A percentile compares a stretch with the other conserved stretches of the same genome.
Evolutionary conservation across 2,888 invertebrate genomes (phyloP).

Genomic region (Quadriops clusia): DNA sequence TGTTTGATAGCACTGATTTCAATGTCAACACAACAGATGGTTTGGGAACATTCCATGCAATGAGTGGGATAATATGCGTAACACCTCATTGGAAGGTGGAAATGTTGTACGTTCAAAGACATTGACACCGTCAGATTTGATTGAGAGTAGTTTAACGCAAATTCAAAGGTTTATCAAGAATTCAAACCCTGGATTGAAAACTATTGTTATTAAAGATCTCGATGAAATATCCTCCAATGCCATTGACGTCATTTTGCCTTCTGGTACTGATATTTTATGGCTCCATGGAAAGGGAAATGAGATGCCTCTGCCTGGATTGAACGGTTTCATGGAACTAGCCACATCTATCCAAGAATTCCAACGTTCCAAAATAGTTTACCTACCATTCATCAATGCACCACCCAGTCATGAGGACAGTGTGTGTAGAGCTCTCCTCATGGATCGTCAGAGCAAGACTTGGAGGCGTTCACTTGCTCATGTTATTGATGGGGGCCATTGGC

Average conservation of each 20-base stretch:
- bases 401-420: slow-evolving; percentile 7
- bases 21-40: slow-evolving; percentile 4
- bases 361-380: slow-evolving; percentile 20
- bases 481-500: too few relatives aligned
- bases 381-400: slow-evolving; percentile 25
- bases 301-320: slow-evolving; percentile 17
- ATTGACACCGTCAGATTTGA: too few relatives aligned
- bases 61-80: slow-evolving; percentile 4
- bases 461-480: background rate
- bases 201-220: too few relatives aligned
- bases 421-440: slow-evolving; percentile 1
- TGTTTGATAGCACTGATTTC: slow-evolving; percentile 6
- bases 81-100: slow-evolving; percentile 4
- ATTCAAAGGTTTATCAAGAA: too few relatives aligned
- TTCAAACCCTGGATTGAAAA: too few relatives aligned
- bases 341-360: slow-evolving; percentile 17
- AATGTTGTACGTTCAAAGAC: too few relatives aligned
- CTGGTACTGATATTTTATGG: slow-evolving; percentile 7
- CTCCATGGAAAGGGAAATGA: slow-evolving; percentile 7
- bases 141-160: too few relatives aligned
- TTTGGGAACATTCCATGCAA: slow-evolving; percentile 1
- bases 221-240: too few relatives aligned
- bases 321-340: slow-evolving; percentile 20
- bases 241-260: too few relatives aligned
- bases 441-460: background rate